phyloP scores from a whole-genome alignment of 2,888 invertebrate genomes.

The Thymelicus acteon region DNA sequence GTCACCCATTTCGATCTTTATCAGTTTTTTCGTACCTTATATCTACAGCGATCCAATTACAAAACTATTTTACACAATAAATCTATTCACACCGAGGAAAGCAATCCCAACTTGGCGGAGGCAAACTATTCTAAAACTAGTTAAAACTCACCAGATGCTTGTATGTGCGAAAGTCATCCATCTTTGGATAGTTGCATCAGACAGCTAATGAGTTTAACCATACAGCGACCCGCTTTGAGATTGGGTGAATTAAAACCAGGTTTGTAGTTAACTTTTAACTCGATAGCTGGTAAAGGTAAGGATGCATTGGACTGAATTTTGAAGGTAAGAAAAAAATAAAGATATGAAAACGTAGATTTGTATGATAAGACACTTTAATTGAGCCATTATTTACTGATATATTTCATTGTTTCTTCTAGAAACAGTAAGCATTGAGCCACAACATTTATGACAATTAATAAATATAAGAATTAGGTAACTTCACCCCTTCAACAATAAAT shows the following conservation, averaged over 20 bases:
- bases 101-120: neutral
- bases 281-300: neutral
- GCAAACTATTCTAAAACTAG: neutral
- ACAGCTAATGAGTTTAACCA: constrained; percentile 8
- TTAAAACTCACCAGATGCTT: constrained; percentile 6
- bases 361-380: no score
- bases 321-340: neutral
- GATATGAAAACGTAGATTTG: no score
- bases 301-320: neutral
- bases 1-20: no score
- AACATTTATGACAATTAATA: no score
- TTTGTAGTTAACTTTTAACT: constrained; percentile 6
- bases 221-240: constrained; percentile 15
- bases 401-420: no score
- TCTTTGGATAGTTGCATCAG: neutral
- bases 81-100: neutral
- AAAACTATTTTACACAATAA: constrained; percentile 1
- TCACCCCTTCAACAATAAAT: no score
- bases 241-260: constrained; percentile 6
- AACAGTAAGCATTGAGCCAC: no score
- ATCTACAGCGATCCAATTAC: neutral
- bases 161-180: neutral
- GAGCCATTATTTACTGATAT: no score
- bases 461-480: no score
- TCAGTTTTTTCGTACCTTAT: neutral